Conservation (phyloP, 2,113 vertebrate genomes). For the Pachycephala philippinensis region DNA sequence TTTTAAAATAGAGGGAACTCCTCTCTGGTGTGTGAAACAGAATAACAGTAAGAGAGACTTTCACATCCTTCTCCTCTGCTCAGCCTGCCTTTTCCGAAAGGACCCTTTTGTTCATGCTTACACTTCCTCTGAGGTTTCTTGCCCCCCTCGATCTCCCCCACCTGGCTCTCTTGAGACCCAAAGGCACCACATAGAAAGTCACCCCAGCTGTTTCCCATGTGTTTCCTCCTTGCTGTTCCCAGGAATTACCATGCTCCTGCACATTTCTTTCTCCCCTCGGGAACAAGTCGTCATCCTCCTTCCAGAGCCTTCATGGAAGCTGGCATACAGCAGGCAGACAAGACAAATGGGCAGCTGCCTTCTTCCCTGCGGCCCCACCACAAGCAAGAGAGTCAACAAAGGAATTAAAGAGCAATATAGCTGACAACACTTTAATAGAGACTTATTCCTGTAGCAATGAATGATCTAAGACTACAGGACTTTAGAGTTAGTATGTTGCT, state of each 20-base stretch:
- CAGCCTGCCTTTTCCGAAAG: background rate
- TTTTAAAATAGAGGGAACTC: background rate
- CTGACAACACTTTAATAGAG: background rate
- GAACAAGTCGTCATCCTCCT: background rate
- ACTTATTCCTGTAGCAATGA: background rate
- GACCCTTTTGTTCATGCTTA: background rate
- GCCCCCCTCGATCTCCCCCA: fast-evolving
- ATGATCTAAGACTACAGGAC: background rate
- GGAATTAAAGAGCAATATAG: background rate
- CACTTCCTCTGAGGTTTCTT: background rate
- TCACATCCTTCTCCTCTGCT: background rate
- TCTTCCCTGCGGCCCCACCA: background rate
- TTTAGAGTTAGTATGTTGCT: background rate
- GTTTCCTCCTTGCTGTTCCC: background rate
- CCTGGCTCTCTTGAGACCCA: background rate
- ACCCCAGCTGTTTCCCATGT: background rate
- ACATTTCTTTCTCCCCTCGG: background rate
- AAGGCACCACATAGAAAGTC: background rate
- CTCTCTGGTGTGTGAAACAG: background rate
- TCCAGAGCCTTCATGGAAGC: background rate
- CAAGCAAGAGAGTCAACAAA: background rate
- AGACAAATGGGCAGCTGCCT: background rate
- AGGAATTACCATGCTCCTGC: background rate
- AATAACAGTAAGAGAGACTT: background rate
- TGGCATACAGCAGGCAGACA: background rate